Conservation (phyloP, 2,113 vertebrate species). For the Otis tarda region DNA sequence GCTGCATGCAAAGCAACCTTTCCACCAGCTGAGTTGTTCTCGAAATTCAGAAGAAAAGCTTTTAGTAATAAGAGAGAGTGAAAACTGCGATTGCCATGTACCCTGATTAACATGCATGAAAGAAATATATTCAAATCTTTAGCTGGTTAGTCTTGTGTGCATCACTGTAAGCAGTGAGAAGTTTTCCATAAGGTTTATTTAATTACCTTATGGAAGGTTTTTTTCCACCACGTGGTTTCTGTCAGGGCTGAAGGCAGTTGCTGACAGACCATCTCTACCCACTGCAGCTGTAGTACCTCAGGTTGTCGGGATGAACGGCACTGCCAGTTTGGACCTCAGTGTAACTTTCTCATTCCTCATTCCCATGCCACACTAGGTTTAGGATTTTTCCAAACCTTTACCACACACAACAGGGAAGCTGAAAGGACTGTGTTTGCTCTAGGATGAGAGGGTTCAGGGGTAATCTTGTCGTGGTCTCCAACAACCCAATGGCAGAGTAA, state of each 20-base stretch:
- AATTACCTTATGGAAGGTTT: neutral
- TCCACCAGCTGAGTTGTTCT: neutral
- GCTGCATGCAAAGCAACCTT: neutral
- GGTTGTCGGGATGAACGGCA: accelerated
- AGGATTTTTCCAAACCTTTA: neutral
- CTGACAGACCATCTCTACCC: neutral
- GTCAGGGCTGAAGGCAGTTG: neutral
- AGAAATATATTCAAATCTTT: neutral
- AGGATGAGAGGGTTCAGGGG: neutral
- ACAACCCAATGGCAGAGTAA: neutral
- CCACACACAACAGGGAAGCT: neutral
- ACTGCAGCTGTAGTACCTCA: neutral
- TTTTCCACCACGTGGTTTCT: neutral
- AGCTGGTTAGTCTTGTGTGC: neutral
- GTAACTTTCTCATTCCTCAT: neutral
- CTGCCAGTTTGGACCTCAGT: neutral
- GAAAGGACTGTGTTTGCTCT: neutral
- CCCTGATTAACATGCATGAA: neutral
- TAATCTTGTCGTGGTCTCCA: neutral
- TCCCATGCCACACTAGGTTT: neutral
- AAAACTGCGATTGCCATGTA: neutral
- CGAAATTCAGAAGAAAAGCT: neutral
- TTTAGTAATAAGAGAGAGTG: neutral
- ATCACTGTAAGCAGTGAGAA: neutral
- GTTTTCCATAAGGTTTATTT: neutral